Base-by-base conservation (phyloP, 2,113 vertebrate species). In the Rattus norvegicus region DNA sequence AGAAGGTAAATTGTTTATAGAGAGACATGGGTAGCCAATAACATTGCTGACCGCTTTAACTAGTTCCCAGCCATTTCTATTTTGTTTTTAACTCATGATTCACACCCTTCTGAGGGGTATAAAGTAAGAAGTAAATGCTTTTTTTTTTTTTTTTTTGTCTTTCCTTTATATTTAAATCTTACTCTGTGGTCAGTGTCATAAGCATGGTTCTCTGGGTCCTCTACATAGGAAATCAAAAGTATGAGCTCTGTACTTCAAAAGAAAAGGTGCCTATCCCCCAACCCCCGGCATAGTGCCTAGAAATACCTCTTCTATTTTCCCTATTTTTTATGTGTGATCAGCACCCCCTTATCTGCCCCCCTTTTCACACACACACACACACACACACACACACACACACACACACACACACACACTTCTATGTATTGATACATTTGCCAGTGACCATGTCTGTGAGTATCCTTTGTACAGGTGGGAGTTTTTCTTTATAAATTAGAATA, bases 1-100 rank as follows among this genome's bases (percentile, higher is more conserved):
- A 72, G 69, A 88, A 56, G 75, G 56, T 85, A 77, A 85, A 88
- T 36, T 89, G 54, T 93, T 96, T 77, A 83, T 91, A n/a, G 95
- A 91, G 43, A 85, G 72, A 80, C 0, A 0, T 67, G 90, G 13
- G 24, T 80, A 24, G 33, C n/a, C 52, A 43, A 33, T 91, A 61
- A 87, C 33, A 39, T 30, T 61, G 63, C 80, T 94, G 81, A 36
- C 59, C 13, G 52, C 69, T 90, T 61, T 84, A 84, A 10, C 36
- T 70, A 9, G 39, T 95, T 19, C 76, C 14, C 1, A 70, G 70
- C 3, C 67, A 24, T 85, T 96, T 56, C 36, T 83, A 56, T 67
- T 88, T 92, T 75, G 47, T 87, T 11, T 79, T 88, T 87, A 92
- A 85, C 11, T 92, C 59, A 65, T 80, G 91, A 86, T 49, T 84